Evolutionary conservation across 2,888 invertebrate genomes (phyloP), one percentile per base, ranked within the genome.

Genomic region (Euzetes globulus): DNA sequence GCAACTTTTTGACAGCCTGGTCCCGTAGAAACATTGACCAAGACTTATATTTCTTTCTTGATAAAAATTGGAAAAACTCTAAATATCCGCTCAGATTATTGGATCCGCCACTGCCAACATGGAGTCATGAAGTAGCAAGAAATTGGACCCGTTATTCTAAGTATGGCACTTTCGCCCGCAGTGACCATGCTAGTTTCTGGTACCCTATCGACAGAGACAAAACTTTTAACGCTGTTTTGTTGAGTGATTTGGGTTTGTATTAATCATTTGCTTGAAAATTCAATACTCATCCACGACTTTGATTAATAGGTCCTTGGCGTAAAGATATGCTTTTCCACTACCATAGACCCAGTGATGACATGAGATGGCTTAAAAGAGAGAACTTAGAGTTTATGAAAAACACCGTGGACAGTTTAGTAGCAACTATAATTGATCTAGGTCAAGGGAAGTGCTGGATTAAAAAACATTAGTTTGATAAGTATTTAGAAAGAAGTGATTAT

Each of bases 231-330:
- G 81, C 82, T 2, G 80, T 82, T 4, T 79, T 82, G 1, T 77
- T 82, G 70, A 82, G 82, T 6, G 82, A 82, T 75, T 82, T 81
- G 88, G 83, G 82, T 80, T 65, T 77, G 63, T n/a, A 68, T 76
- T 72, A 1, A 5, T 27, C 27, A 6, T 22, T 33, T 7, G 7
- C 5, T 6, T 6, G 4, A 11, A 41, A 41, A 41, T 11, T 41
- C 41, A 41, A 1, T 11, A 41, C 7, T 11, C 7, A 27, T 27
- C 1, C 58, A 9, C 1, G 5, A 41, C 4, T 50, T 25, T 19
- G 15, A 47, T 41, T 1, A n/a, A 45, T 41, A 78, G 79, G 78
- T 37, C 79, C 78, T 4, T 79, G 77, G 72, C 74, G 79, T 71
- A 77, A 76, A 6, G 70, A 74, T 72, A 77, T 77, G 77, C 72